These are phyloP conservation scores for Zonotrichia leucophrys DNA, from an alignment of 2,113 vertebrate genomes.

Conservation along the genomic window DNA sequence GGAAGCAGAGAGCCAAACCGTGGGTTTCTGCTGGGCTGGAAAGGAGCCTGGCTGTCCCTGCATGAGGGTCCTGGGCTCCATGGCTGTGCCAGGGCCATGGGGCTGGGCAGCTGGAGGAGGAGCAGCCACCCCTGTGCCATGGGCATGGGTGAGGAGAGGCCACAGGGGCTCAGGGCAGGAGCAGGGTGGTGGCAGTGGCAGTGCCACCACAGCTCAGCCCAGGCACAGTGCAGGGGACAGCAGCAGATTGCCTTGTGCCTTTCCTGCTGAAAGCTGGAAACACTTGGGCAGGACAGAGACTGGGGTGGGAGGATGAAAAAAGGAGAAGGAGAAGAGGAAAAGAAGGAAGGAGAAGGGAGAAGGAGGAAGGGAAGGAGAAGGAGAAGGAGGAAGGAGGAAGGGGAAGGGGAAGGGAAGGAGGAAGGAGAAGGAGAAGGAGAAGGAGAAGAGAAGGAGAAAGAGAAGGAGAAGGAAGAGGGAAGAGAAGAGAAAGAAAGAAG, in stretches of 20 bases:
- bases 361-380: too few relatives aligned
- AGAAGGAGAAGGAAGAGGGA: too few relatives aligned
- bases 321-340: too few relatives aligned
- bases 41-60: neutral
- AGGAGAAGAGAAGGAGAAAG: too few relatives aligned
- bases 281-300: neutral
- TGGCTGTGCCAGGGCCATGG: rapidly evolving
- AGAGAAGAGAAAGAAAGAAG: too few relatives aligned
- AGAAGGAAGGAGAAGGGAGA: too few relatives aligned
- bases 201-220: rapidly evolving
- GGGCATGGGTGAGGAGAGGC: neutral
- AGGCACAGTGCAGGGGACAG: rapidly evolving
- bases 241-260: neutral
- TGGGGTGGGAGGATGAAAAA: neutral
- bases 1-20: neutral
- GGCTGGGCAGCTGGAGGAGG: neutral
- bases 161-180: rapidly evolving
- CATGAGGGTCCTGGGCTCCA: rapidly evolving
- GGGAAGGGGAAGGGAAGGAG: too few relatives aligned
- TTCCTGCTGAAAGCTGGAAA: neutral
- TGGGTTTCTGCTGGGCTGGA: slow-evolving; percentile 10
- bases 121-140: neutral
- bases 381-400: too few relatives aligned
- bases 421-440: too few relatives aligned
- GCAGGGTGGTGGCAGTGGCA: neutral